A percentile compares a stretch with the other conserved stretches of the same genome.
Evolutionary conservation across 2,113 vertebrate species (phyloP).

Genomic region (Harpagus bidentatus): DNA sequence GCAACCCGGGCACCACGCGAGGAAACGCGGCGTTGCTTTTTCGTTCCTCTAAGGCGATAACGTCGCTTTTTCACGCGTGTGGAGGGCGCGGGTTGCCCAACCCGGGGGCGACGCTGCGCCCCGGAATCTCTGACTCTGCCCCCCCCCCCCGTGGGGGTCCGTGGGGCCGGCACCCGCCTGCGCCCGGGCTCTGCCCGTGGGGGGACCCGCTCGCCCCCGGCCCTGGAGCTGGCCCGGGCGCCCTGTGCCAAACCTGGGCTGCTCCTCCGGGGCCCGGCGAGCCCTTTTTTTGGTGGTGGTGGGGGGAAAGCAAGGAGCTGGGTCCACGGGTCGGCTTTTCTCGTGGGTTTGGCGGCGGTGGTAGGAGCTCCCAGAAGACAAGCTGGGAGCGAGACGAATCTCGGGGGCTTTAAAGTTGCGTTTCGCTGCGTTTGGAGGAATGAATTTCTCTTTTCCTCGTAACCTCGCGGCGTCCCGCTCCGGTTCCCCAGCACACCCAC

Average conservation of each 20-base stretch:
- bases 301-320: not conserved
- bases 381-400: not conserved
- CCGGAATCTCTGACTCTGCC: not conserved
- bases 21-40: not conserved
- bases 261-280: not conserved
- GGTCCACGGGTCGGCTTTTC: not conserved
- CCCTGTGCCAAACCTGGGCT: not conserved
- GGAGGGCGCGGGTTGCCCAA: not conserved
- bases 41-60: not conserved
- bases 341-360: not conserved
- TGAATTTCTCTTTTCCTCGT: not conserved
- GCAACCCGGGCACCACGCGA: not conserved
- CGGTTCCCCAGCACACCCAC: not conserved
- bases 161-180: not conserved
- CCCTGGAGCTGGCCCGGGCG: not conserved
- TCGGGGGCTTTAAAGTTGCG: not conserved
- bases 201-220: too few species aligned
- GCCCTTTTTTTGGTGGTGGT: not conserved
- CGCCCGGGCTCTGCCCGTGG: rapidly evolving
- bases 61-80: not conserved
- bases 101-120: not conserved
- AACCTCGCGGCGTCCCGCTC: not conserved
- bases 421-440: not conserved
- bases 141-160: too few species aligned
- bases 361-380: not conserved